Percentiles rank a stretch among this genome's conserved stretches.
These are phyloP conservation scores for Eilema depressum DNA, from an alignment of 2,888 invertebrate species.

Conservation along the genomic window DNA sequence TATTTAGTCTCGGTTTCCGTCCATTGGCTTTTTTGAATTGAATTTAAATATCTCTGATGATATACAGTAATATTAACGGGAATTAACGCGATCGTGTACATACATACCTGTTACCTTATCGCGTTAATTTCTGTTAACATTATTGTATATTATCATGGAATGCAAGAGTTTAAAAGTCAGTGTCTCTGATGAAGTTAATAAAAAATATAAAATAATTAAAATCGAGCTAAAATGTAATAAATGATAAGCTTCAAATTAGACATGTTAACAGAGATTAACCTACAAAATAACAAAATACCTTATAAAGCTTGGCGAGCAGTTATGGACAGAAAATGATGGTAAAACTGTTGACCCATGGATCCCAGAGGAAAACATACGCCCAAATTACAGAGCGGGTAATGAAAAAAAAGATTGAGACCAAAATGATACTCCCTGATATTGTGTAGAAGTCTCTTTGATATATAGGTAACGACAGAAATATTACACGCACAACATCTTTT, in stretches of 20 bases:
- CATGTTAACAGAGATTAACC: not conserved
- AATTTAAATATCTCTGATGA: no score
- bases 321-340: conserved; percentile 36
- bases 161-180: no score
- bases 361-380: conserved; percentile 32
- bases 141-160: no score
- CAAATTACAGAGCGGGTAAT: conserved; percentile 36
- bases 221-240: not conserved
- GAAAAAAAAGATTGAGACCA: conserved; percentile 25
- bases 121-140: no score
- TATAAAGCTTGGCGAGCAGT: conserved; percentile 30
- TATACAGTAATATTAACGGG: no score
- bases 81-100: no score
- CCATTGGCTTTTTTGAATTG: no score
- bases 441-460: conserved; percentile 21
- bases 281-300: conserved; percentile 16
- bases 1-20: no score
- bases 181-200: no score
- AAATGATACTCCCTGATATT: conserved; percentile 24
- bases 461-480: conserved; percentile 29
- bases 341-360: conserved; percentile 42
- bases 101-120: no score
- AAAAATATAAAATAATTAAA: not conserved
- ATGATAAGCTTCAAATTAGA: not conserved
- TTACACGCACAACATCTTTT: conserved; percentile 14